Percentiles rank a stretch among this genome's conserved stretches.
Conservation (phyloP, 2,113 vertebrate species). For the Misgurnus anguillicaudatus region DNA sequence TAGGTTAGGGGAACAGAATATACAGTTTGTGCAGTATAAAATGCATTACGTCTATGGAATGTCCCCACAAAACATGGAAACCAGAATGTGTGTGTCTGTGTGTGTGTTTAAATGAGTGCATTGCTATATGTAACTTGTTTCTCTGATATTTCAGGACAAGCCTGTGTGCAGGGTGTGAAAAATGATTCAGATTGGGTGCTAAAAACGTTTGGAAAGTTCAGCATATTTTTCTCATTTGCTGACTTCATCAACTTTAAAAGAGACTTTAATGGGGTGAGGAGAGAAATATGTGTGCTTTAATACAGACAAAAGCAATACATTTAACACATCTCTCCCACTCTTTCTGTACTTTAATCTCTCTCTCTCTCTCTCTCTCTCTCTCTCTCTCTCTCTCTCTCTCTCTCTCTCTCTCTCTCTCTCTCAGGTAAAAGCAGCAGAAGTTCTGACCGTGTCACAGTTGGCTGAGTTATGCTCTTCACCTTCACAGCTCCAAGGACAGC, state of each 20-base stretch:
- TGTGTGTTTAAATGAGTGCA: too few species aligned
- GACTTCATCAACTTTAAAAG: conserved; percentile 58
- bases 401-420: neutral
- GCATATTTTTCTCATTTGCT: conserved; percentile 43
- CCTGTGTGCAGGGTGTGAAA: conserved; percentile 48
- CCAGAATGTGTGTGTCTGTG: neutral
- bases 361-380: neutral
- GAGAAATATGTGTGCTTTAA: neutral
- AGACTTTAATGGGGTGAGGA: conserved; percentile 64
- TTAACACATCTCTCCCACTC: too few species aligned
- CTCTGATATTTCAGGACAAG: conserved; percentile 43
- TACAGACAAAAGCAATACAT: too few species aligned
- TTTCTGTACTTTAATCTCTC: neutral
- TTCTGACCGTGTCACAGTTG: conserved; percentile 58
- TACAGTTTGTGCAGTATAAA: too few species aligned
- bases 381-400: neutral
- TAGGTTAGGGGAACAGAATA: too few species aligned
- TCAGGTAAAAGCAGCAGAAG: conserved; percentile 55
- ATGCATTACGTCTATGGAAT: too few species aligned
- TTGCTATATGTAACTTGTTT: neutral
- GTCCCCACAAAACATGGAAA: too few species aligned
- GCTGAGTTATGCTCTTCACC: conserved; percentile 53
- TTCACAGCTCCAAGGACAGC: conserved; percentile 39
- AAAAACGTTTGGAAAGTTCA: conserved; percentile 58
- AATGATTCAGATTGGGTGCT: conserved; percentile 58